Conservation (phyloP, 2,888 invertebrate genomes). For the Eudemis profundana region DNA sequence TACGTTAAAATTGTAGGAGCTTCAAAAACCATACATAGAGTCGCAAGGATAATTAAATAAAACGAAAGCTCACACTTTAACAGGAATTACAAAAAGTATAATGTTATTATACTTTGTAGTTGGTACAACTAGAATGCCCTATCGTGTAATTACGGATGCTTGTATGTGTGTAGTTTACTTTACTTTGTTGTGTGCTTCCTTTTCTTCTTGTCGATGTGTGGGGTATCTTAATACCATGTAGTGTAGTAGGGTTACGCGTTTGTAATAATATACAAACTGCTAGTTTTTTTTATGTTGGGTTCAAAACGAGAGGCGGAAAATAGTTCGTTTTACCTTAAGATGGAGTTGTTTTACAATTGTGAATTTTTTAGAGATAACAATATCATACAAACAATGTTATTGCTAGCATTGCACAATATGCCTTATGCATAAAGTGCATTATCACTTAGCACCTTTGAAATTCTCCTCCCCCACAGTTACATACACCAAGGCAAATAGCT, state of each 20-base stretch:
- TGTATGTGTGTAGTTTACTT: conserved; percentile 38
- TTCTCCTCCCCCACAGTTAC: conserved; percentile 28
- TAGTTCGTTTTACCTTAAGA: neutral
- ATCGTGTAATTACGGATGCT: conserved; percentile 36
- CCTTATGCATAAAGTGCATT: conserved; percentile 25
- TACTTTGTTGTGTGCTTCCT: conserved; percentile 32
- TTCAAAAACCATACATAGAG: conserved; percentile 3
- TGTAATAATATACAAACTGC: conserved; percentile 6
- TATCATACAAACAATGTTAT: neutral
- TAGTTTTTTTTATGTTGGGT: conserved; percentile 15
- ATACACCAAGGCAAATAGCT: conserved; percentile 38
- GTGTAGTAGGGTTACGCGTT: conserved; percentile 20
- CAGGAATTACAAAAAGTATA: conserved; percentile 37
- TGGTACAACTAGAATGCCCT: conserved; percentile 39
- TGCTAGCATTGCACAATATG: neutral
- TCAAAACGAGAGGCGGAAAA: neutral
- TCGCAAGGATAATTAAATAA: neutral
- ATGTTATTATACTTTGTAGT: conserved; percentile 32
- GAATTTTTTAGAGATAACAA: neutral
- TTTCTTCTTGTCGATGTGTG: conserved; percentile 35
- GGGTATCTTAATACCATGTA: conserved; percentile 32
- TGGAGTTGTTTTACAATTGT: neutral
- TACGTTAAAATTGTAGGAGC: neutral
- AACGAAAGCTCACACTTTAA: conserved; percentile 15
- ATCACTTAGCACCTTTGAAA: conserved; percentile 22